Base-by-base conservation (phyloP, 2,888 invertebrate species). In the Heliconius charithonia region DNA sequence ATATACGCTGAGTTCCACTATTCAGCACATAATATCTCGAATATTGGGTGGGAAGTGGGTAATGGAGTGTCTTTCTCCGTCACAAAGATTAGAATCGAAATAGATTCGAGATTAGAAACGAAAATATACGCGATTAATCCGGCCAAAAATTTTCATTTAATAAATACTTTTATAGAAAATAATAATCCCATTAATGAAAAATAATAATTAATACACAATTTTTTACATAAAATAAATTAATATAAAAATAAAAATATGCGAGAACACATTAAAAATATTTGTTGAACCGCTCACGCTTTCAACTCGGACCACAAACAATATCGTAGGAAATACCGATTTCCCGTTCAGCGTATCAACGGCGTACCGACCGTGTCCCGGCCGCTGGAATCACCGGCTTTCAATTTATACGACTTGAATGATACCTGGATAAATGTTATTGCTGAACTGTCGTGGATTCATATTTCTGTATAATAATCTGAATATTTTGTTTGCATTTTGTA, bases 291-390 rank as follows among this genome's bases (percentile, higher is more conserved):
- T 37, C 72, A 45, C 27, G 69, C 37, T 76, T 77, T 45, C 22
- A 7, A 51, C 72, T 80, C 75, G 27, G 32, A 71, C 74, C 78
- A 80, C 75, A 83, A 81, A 80, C 75, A 83, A 81, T 83, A 84
- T 77, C 75, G 59, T 75, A 86, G 87, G 87, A 87, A 88, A 88
- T 86, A 80, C 84, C 84, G 84, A 87, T 87, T 87, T 87, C 86
- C 86, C 85, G 87, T 84, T 80, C 82, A 78, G 82, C 83, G 78
- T 81, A 82, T 83, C 85, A 76, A 80, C 71, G 78, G 79, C 82
- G 78, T 78, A 80, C 81, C 81, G 76, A 75, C 67, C 79, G 75
- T 73, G 76, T 78, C 80, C 70, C 76, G 76, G 76, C 62, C 71
- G 41, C 22, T 83, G 78, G 80, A 81, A 83, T 83, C 77, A 80